Evolutionary conservation across 2,113 vertebrate species (phyloP).

Genomic region (Fulmarus glacialis): DNA sequence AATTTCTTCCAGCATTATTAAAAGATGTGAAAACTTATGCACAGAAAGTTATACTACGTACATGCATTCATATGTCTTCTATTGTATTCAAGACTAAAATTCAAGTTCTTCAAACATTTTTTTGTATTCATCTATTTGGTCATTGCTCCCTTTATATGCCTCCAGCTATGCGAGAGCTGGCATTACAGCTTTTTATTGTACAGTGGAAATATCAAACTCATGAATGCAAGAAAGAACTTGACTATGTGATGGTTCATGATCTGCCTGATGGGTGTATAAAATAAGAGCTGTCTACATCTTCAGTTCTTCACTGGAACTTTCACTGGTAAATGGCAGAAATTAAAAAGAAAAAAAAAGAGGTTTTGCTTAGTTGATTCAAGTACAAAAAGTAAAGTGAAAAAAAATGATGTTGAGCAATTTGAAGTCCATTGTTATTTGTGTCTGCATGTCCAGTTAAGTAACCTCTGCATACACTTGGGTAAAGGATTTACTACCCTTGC

Average conservation of each 20-base stretch:
- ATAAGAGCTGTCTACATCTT: neutral
- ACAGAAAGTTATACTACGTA: neutral
- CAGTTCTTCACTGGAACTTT: neutral
- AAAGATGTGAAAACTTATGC: neutral
- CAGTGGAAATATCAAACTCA: neutral
- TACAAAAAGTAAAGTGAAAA: neutral
- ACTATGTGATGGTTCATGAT: neutral
- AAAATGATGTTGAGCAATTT: neutral
- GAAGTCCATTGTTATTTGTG: neutral
- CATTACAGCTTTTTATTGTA: neutral
- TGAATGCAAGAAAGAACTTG: neutral
- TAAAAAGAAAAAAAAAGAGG: neutral
- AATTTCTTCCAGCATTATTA: neutral
- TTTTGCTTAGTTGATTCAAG: neutral
- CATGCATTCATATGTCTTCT: neutral
- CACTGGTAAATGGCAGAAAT: neutral
- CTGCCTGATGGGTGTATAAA: neutral
- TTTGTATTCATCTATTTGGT: neutral
- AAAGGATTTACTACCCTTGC: neutral
- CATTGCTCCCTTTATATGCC: neutral
- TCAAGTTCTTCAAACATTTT: neutral
- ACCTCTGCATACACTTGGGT: neutral
- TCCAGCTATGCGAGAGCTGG: rapidly evolving
- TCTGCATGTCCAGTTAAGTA: neutral
- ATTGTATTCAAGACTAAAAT: neutral